Percentiles rank a stretch among this genome's conserved stretches.
phyloP scores from a whole-genome alignment of 2,888 invertebrate species.

The Diaperis boleti region DNA sequence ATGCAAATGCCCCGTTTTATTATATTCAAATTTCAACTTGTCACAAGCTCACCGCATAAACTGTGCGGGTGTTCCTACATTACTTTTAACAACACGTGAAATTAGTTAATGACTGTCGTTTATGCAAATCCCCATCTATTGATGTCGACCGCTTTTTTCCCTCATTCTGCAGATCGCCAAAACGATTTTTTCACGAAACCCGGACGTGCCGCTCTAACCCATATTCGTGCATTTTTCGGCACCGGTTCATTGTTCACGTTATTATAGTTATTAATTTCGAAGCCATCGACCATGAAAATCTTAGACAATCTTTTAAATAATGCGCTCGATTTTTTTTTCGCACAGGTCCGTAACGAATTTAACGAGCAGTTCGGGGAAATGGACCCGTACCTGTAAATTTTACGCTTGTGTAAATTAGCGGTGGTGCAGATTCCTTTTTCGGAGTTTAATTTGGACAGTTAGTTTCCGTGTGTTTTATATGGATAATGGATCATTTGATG shows the following conservation, averaged over 20 bases:
- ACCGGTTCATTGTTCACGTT: conserved; percentile 37
- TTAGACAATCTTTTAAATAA: conserved; percentile 32
- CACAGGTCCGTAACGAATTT: conserved; percentile 29
- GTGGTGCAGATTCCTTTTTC: conserved; percentile 20
- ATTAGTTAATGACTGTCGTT: conserved; percentile 37
- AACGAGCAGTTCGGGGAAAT: conserved; percentile 31
- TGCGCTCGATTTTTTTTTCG: conserved; percentile 20
- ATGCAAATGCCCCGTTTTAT: conserved; percentile 52
- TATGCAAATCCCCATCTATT: conserved; percentile 17
- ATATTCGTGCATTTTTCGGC: conserved; percentile 20
- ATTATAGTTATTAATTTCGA: conserved; percentile 39
- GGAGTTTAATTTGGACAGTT: conserved; percentile 20
- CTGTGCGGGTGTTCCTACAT: conserved; percentile 40
- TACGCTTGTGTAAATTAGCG: conserved; percentile 10
- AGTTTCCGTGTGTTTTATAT: conserved; percentile 14
- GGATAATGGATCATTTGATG: conserved; percentile 26
- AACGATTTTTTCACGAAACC: conserved; percentile 15
- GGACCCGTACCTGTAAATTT: conserved; percentile 6
- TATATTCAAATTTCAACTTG: conserved; percentile 49
- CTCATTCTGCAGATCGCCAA: not conserved
- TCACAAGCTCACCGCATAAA: conserved; percentile 36
- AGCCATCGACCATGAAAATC: conserved; percentile 37
- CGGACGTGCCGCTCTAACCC: conserved; percentile 32
- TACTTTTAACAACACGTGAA: conserved; percentile 33
- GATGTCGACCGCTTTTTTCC: not conserved